Evolutionary conservation across 2,113 vertebrate genomes (phyloP).

Genomic region (Proterorhinus semilunaris): DNA sequence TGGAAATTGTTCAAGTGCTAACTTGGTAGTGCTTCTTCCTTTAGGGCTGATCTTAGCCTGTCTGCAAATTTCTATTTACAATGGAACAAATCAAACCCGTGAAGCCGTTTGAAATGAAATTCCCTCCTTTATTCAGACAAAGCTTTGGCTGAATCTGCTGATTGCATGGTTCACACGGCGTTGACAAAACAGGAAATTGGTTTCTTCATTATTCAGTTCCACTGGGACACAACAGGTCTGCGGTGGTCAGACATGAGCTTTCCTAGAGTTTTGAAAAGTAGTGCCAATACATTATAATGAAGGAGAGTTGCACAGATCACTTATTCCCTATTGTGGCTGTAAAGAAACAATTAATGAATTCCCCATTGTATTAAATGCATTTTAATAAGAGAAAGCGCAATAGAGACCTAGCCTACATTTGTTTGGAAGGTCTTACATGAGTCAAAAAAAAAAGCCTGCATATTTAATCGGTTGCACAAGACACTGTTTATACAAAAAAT

Average conservation of each 20-base stretch:
- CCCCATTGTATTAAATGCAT: slow-evolving; percentile 12
- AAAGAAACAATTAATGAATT: slow-evolving; percentile 14
- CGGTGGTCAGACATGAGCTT: slow-evolving; percentile 37
- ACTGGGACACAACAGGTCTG: slow-evolving; percentile 47
- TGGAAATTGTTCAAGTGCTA: too few relatives aligned
- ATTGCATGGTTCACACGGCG: slow-evolving; percentile 48
- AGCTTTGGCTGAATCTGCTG: slow-evolving; percentile 44
- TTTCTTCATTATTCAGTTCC: slow-evolving; percentile 52
- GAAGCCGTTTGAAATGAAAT: slow-evolving; percentile 48
- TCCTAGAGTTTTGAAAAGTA: slow-evolving; percentile 44
- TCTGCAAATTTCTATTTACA: slow-evolving; percentile 43
- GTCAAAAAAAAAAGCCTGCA: slow-evolving; percentile 5
- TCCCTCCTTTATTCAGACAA: slow-evolving; percentile 29
- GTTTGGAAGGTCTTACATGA: slow-evolving; percentile 5
- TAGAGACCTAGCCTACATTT: slow-evolving; percentile 5
- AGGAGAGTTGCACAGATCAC: slow-evolving; percentile 19
- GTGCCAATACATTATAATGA: slow-evolving; percentile 24
- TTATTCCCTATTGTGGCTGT: slow-evolving; percentile 11
- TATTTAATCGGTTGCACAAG: background rate
- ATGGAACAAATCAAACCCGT: slow-evolving; percentile 52
- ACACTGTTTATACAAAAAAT: background rate
- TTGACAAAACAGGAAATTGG: slow-evolving; percentile 54
- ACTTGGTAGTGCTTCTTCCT: background rate
- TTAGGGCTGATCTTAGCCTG: background rate
- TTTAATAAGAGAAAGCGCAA: slow-evolving; percentile 26